phyloP scores from a whole-genome alignment of 2,888 invertebrate species.

The Dermolepida albohirtum region DNA sequence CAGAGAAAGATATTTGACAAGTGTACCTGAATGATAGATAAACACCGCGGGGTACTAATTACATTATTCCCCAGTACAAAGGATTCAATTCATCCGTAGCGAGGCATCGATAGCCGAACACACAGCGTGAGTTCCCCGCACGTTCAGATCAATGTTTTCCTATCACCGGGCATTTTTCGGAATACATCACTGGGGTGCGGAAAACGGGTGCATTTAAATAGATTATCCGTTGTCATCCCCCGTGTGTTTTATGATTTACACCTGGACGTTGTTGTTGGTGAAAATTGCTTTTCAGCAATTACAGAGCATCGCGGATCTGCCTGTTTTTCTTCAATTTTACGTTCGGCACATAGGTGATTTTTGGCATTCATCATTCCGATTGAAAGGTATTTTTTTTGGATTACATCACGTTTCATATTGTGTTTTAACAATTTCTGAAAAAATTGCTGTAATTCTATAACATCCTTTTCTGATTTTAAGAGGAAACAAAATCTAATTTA shows the following conservation, averaged over 20 bases:
- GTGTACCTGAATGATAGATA: constrained; percentile 50
- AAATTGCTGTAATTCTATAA: no score
- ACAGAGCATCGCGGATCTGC: constrained; percentile 2
- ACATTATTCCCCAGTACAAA: constrained; percentile 56
- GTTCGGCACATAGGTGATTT: constrained; percentile 4
- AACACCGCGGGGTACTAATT: constrained; percentile 56
- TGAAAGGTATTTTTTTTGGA: constrained; percentile 4
- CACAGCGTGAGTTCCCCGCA: constrained; percentile 35
- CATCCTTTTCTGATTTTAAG: no score
- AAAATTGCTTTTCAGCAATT: constrained; percentile 30
- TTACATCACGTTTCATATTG: constrained; percentile 6
- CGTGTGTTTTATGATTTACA: constrained; percentile 41
- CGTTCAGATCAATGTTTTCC: constrained; percentile 38
- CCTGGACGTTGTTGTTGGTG: constrained; percentile 30
- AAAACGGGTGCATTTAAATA: constrained; percentile 49
- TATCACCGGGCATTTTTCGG: constrained; percentile 46
- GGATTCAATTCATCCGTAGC: constrained; percentile 54
- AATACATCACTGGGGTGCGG: constrained; percentile 15
- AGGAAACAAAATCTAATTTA: no score
- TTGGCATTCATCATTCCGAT: constrained; percentile 13
- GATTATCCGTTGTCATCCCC: constrained; percentile 50
- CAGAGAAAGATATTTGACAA: constrained; percentile 47
- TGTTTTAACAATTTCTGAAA: no score
- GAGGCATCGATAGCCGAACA: constrained; percentile 40
- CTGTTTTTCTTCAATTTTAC: constrained; percentile 27